Percentiles rank a stretch among this genome's conserved stretches.
These are phyloP conservation scores for Mus caroli DNA, from an alignment of 2,797 vertebrate species.

Conservation along the genomic window DNA sequence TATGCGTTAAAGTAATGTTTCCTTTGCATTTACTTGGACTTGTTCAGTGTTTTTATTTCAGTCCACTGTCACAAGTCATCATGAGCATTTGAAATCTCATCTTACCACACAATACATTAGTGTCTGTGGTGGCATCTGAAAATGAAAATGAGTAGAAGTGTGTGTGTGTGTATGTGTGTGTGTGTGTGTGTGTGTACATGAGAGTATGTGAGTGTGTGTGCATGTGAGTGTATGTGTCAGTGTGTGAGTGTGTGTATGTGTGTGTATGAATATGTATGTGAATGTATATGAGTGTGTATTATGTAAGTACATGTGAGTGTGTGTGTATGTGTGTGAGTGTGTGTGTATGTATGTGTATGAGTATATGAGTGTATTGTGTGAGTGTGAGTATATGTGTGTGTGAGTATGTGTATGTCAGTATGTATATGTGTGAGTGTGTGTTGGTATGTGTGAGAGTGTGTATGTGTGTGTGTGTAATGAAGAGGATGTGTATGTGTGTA, in stretches of 20 bases:
- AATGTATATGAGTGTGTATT: too few relatives aligned
- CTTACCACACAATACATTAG: slow-evolving; percentile 25
- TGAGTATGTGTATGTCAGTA: background rate
- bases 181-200: background rate
- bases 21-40: background rate
- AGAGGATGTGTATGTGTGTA: background rate
- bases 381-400: background rate
- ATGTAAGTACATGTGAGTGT: background rate
- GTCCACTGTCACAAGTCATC: background rate
- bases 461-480: background rate
- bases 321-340: background rate
- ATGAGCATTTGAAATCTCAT: slow-evolving; percentile 18
- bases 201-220: too few relatives aligned
- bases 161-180: background rate
- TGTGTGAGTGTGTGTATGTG: background rate
- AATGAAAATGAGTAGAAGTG: background rate
- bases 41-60: slow-evolving; percentile 28
- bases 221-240: background rate
- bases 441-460: background rate
- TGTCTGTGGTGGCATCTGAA: slow-evolving; percentile 32
- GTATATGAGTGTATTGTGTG: too few relatives aligned
- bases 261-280: background rate
- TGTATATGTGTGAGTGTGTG: background rate
- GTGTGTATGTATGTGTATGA: background rate
- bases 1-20: slow-evolving; percentile 9